These are phyloP conservation scores for Alloscopus bannaensis DNA, from an alignment of 2,888 invertebrate species.

Conservation along the genomic window DNA sequence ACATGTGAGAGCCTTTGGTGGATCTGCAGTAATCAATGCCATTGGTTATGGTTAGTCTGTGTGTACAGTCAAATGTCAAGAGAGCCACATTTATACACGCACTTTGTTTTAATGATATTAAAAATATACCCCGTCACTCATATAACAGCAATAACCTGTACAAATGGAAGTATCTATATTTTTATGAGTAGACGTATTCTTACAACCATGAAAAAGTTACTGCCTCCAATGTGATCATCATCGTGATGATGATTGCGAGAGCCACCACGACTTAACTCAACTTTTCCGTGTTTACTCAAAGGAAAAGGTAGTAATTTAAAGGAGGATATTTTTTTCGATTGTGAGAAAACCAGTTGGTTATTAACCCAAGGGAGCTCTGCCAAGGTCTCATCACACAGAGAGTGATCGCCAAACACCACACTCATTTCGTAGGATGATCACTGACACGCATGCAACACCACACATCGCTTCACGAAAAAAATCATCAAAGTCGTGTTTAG, in stretches of 20 bases:
- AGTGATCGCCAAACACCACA: slow-evolving; percentile 25
- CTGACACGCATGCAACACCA: slow-evolving; percentile 25
- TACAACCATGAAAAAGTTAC: neutral
- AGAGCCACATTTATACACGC: slow-evolving; percentile 14
- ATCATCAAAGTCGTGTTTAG: too few relatives aligned
- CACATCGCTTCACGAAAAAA: slow-evolving; percentile 19
- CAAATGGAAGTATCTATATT: neutral
- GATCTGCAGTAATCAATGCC: slow-evolving; percentile 13
- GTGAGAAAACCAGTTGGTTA: slow-evolving; percentile 43
- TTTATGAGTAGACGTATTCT: too few relatives aligned
- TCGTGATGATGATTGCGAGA: slow-evolving; percentile 3
- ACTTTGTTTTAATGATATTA: slow-evolving; percentile 24
- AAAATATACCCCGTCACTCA: neutral
- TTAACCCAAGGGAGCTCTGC: slow-evolving; percentile 42
- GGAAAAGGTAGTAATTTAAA: slow-evolving; percentile 35
- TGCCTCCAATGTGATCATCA: slow-evolving; percentile 7
- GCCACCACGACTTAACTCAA: slow-evolving; percentile 28
- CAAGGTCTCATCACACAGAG: slow-evolving; percentile 39
- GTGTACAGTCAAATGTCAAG: slow-evolving; percentile 42
- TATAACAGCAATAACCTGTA: neutral
- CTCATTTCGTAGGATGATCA: slow-evolving; percentile 27
- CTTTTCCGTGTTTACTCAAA: slow-evolving; percentile 45
- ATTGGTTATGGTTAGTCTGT: slow-evolving; percentile 42
- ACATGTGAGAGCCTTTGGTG: neutral
- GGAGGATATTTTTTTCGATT: slow-evolving; percentile 28